Evolutionary conservation across 2,797 vertebrate species (phyloP), one percentile per base, ranked within the genome.

Genomic region (Alosa sapidissima): DNA sequence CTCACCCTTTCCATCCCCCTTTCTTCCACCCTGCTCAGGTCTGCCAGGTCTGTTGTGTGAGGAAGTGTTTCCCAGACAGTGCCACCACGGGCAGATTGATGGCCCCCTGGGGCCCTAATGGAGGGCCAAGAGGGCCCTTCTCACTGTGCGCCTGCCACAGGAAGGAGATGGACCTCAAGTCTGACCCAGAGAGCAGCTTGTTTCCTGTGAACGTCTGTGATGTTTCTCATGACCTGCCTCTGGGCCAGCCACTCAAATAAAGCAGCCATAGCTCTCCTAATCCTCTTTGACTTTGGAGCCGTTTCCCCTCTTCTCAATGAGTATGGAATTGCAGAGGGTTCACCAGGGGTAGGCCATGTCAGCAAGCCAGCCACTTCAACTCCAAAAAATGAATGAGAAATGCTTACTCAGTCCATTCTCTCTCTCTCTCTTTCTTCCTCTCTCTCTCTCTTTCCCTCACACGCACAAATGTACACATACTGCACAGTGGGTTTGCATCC

Each of bases 401-500:
- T 87, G 87, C 86, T 89, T 87, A 89, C 85, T 86, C 84, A 88
- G 85, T 10, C 19, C 82, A 51, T 84, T 87, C 62, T 85, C 21
- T 65, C 81, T 85, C 49, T 41, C 8, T 49, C 78, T 75, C 13
- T 36, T 24, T 2, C 28, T 36, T 9, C 24, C 13, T 75, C 36
- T 16, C 33, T 75, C 6, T 45, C 72, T 0, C 36, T 60, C 36
- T 65, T 21, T 72, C 68, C 36, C 13, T 36, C 36, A 45, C 68
- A 75, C 14, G 68, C 68, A 75, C 16, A 75, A 75, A 75, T 72
- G 78, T 84, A 84, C 83, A 83, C 91, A 91, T 89, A 90, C 86
- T 87, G 89, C 87, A 87, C 89, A 91, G 86, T 85, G 81, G 89
- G 88, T 91, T 93, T 85, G 83, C 85, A 88, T 84, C 52, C 83